These are phyloP conservation scores for Achlya flavicornis DNA, from an alignment of 2,888 invertebrate species.

Conservation along the genomic window DNA sequence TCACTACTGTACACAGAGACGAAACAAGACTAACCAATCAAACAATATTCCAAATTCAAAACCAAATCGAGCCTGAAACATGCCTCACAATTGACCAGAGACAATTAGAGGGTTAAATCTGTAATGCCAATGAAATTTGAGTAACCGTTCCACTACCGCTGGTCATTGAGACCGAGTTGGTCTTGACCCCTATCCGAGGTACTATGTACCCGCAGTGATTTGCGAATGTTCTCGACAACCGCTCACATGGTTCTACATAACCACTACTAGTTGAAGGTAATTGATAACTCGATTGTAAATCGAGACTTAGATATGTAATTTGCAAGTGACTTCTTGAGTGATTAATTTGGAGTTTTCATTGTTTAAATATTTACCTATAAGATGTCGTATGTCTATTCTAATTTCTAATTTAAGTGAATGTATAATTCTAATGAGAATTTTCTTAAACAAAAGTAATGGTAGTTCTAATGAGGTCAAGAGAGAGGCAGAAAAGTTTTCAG, in stretches of 20 bases:
- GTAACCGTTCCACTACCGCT: not conserved
- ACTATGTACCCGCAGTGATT: slow-evolving; percentile 3
- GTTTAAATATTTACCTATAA: no score
- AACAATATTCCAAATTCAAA: slow-evolving; percentile 7
- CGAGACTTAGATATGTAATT: not conserved
- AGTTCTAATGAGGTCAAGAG: no score
- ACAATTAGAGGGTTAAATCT: slow-evolving; percentile 3
- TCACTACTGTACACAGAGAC: no score
- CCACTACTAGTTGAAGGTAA: not conserved
- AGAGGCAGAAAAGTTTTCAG: no score
- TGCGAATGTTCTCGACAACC: not conserved
- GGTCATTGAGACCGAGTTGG: not conserved
- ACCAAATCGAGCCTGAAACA: slow-evolving; percentile 1
- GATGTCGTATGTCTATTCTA: no score
- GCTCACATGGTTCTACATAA: not conserved
- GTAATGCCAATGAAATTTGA: slow-evolving; percentile 8
- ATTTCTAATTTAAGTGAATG: no score
- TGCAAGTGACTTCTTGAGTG: no score
- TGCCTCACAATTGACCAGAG: slow-evolving; percentile 9
- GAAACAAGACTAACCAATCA: not conserved
- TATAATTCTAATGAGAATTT: no score
- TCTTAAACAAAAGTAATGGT: no score
- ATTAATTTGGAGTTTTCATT: no score
- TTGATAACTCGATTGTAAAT: not conserved
- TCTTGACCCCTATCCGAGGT: slow-evolving; percentile 6